Percentiles rank a stretch among this genome's conserved stretches.
These are phyloP conservation scores for Drosophila lacertosa DNA, from an alignment of 1,140 invertebrate species.

Conservation along the genomic window DNA sequence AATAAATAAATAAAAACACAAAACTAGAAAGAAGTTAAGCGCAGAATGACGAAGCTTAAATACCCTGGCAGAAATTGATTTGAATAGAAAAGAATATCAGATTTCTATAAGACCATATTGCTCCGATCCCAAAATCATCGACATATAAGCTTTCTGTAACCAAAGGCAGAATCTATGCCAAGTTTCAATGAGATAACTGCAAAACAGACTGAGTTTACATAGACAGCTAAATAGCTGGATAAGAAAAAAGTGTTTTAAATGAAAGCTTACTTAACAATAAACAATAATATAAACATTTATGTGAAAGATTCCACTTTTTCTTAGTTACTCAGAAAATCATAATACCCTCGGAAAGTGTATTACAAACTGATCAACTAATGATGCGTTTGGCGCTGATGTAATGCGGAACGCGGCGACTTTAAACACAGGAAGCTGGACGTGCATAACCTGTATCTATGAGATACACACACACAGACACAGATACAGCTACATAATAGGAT, in stretches of 20 bases:
- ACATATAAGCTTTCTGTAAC: background rate
- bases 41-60: background rate
- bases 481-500: background rate
- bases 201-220: background rate
- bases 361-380: constrained; percentile 28
- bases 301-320: too few relatives aligned
- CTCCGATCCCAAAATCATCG: too few relatives aligned
- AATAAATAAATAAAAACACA: constrained; percentile 10
- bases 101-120: too few relatives aligned
- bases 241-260: background rate
- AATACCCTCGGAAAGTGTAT: background rate
- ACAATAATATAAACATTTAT: too few relatives aligned
- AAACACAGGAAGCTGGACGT: constrained; percentile 29
- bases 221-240: background rate
- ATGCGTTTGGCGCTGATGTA: constrained; percentile 40
- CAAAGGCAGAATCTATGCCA: background rate
- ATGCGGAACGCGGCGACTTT: constrained; percentile 28
- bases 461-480: constrained; percentile 15
- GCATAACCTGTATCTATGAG: constrained; percentile 41
- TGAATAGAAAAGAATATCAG: background rate
- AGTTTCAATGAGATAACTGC: background rate
- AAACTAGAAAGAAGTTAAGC: background rate
- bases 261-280: too few relatives aligned
- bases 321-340: too few relatives aligned
- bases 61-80: background rate